Evolutionary conservation across 2,113 vertebrate genomes (phyloP).

Genomic region (Rhinolophus sinicus): DNA sequence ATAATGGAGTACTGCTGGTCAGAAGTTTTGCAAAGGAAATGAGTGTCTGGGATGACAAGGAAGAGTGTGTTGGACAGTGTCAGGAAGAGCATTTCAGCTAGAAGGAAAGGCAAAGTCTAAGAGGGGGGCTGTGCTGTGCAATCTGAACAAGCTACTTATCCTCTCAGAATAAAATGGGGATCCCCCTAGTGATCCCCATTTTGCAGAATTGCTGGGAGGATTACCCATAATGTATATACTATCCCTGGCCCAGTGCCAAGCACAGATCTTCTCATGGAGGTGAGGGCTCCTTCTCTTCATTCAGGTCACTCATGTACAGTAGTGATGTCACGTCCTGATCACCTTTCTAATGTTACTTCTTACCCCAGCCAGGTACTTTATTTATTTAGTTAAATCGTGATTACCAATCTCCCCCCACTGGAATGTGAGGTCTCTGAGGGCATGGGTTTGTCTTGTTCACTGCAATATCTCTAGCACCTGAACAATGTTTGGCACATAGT

Average conservation of each 20-base stretch:
- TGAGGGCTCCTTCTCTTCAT: background rate
- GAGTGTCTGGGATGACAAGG: background rate
- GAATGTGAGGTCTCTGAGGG: background rate
- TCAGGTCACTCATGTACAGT: background rate
- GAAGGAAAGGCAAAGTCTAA: background rate
- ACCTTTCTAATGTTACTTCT: background rate
- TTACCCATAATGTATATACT: background rate
- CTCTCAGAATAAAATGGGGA: background rate
- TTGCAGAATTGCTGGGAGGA: background rate
- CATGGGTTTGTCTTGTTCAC: background rate
- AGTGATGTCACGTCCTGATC: background rate
- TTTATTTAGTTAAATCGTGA: background rate
- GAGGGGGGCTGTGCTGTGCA: background rate
- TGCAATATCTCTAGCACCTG: background rate
- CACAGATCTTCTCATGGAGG: background rate
- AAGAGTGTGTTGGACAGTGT: background rate
- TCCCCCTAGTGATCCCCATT: background rate
- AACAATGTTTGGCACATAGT: background rate
- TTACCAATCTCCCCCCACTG: background rate
- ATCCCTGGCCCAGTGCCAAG: background rate
- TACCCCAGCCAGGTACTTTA: background rate
- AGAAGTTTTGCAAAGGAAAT: slow-evolving; percentile 12
- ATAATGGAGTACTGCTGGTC: background rate
- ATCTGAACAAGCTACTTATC: background rate
- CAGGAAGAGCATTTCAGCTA: background rate